Evolutionary conservation across 2,113 vertebrate species (phyloP).

Genomic region (Megaceryle torquata): DNA sequence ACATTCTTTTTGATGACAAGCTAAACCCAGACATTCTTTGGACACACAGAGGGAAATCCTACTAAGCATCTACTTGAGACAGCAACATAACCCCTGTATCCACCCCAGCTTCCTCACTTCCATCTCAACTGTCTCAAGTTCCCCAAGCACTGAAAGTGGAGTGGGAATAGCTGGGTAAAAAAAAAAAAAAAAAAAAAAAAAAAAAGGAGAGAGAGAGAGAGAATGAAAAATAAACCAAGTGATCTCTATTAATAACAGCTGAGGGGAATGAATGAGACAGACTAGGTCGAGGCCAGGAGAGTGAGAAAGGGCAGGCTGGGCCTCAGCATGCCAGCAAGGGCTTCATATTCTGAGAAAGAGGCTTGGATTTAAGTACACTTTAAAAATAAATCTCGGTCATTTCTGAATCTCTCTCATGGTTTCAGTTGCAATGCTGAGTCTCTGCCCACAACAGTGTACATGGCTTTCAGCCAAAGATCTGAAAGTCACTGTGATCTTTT

Average conservation of each 20-base stretch:
- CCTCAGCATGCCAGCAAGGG: not conserved
- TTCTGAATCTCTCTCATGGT: not conserved
- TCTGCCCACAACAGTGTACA: not conserved
- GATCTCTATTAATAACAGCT: constrained; percentile 3
- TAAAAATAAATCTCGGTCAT: constrained; percentile 6
- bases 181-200: not conserved
- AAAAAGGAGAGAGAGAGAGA: not conserved
- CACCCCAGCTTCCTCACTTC: not conserved
- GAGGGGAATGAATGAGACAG: not conserved
- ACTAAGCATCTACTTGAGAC: not conserved
- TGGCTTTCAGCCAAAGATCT: constrained; percentile 31
- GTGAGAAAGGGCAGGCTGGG: not conserved
- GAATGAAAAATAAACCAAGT: constrained; percentile 18
- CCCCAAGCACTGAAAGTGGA: not conserved
- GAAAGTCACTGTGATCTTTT: constrained; percentile 31
- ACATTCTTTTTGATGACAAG: not conserved
- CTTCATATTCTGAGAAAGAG: constrained; percentile 6
- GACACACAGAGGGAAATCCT: not conserved
- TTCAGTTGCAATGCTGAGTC: not conserved
- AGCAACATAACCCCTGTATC: not conserved
- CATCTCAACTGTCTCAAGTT: not conserved
- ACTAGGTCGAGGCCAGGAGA: not conserved
- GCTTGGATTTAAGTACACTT: not conserved
- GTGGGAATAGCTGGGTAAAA: not conserved
- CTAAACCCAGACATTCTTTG: not conserved